These are phyloP conservation scores for Strongylocentrotus purpuratus DNA, from an alignment of 35 echinoderm and acorn worm genomes.

Conservation along the genomic window DNA sequence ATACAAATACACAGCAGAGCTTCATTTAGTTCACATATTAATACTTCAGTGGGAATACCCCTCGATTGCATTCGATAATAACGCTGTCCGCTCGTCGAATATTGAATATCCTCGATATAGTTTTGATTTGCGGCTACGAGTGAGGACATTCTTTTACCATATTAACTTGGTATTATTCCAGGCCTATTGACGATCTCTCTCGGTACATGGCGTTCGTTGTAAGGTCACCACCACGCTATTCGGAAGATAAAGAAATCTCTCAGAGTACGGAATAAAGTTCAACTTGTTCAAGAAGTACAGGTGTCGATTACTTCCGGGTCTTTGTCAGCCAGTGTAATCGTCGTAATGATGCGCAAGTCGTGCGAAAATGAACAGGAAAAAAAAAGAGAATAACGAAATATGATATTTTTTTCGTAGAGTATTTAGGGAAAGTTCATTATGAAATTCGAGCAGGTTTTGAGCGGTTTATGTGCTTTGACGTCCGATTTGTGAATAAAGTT, in stretches of 20 bases:
- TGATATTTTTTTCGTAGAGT: neutral
- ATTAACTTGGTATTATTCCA: constrained; percentile 6
- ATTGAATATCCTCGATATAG: neutral
- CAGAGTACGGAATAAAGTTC: constrained; percentile 10
- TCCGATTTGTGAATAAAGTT: neutral
- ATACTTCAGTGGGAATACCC: neutral
- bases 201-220: constrained; percentile 15
- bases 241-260: neutral
- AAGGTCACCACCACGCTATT: neutral
- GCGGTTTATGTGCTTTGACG: neutral
- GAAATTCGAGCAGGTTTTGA: neutral
- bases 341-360: neutral
- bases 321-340: neutral
- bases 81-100: neutral
- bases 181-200: neutral
- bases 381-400: neutral
- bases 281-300: neutral
- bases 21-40: neutral
- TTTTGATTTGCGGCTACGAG: neutral
- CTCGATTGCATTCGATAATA: neutral
- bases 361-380: neutral
- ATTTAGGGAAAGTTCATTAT: neutral
- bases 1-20: neutral
- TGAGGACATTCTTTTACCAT: neutral
- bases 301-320: neutral